These are phyloP conservation scores for Nineta flava DNA, from an alignment of 2,888 invertebrate species.

Conservation along the genomic window DNA sequence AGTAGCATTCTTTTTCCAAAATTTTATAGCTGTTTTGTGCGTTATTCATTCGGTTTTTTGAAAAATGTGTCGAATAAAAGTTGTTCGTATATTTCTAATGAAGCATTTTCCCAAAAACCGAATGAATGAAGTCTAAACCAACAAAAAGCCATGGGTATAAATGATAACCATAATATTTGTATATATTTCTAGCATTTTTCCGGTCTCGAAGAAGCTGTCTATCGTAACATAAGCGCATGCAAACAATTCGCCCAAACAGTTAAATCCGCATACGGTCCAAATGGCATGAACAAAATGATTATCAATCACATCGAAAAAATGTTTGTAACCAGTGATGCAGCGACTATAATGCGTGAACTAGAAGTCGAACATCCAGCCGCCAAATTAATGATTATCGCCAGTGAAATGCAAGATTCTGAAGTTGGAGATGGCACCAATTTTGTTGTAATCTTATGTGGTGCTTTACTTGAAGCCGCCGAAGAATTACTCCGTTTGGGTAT, in stretches of 20 bases:
- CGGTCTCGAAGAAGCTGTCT: slow-evolving; percentile 95
- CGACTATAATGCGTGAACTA: slow-evolving; percentile 88
- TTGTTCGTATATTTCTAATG: too few relatives aligned
- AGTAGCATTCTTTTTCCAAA: too few relatives aligned
- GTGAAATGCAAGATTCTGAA: slow-evolving; percentile 97
- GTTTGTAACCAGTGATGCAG: slow-evolving; percentile 98
- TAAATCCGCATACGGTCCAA: slow-evolving; percentile 91
- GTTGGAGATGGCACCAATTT: slow-evolving; percentile 99
- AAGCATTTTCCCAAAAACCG: too few relatives aligned
- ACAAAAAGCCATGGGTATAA: slow-evolving; percentile 1
- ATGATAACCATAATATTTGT: slow-evolving; percentile 12
- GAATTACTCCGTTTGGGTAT: slow-evolving; percentile 86
- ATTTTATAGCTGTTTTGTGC: too few relatives aligned
- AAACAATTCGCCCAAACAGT: slow-evolving; percentile 90
- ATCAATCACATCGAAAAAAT: slow-evolving; percentile 98
- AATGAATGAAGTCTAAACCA: too few relatives aligned
- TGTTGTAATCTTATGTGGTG: slow-evolving; percentile 87
- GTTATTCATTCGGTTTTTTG: too few relatives aligned
- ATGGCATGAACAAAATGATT: slow-evolving; percentile 99
- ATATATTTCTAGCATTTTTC: slow-evolving; percentile 48
- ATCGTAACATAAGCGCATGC: slow-evolving; percentile 88
- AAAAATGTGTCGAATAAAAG: too few relatives aligned
- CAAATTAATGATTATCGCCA: slow-evolving; percentile 86
- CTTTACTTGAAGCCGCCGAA: slow-evolving; percentile 81
- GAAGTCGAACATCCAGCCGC: slow-evolving; percentile 99